A percentile compares a stretch with the other conserved stretches of the same genome.
These are phyloP conservation scores for Colletes gigas DNA, from an alignment of 1,140 invertebrate genomes.

Conservation along the genomic window DNA sequence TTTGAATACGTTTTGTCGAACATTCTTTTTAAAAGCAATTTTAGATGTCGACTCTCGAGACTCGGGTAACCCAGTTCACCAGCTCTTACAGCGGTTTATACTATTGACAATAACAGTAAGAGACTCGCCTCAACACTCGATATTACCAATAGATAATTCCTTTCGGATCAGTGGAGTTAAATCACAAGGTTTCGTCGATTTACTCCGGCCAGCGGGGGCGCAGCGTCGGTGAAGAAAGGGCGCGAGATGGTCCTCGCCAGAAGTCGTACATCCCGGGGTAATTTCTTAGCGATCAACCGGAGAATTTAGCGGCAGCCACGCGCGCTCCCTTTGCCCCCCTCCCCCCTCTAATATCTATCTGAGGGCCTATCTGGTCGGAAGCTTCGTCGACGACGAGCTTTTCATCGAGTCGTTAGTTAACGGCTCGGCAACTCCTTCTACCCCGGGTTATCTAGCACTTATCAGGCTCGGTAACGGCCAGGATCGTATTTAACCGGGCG, in stretches of 20 bases:
- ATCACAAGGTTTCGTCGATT: not conserved
- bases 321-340: not conserved
- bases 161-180: not conserved
- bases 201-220: not conserved
- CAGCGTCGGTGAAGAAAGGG: not conserved
- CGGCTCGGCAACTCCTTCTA: constrained; percentile 21
- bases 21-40: no score
- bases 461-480: constrained; percentile 31
- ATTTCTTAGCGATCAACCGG: constrained; percentile 78
- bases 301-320: constrained; percentile 59
- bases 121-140: no score
- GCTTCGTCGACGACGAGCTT: constrained; percentile 73
- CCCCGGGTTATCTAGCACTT: constrained; percentile 41
- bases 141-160: no score
- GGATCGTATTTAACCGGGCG: constrained; percentile 46
- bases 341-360: constrained; percentile 59
- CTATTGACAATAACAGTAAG: no score
- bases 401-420: constrained; percentile 80
- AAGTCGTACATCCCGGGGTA: constrained; percentile 68
- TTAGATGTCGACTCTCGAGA: no score
- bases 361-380: constrained; percentile 28
- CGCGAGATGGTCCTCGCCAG: not conserved
- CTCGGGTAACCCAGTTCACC: no score
- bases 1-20: no score
- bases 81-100: no score